Evolutionary conservation across 2,888 invertebrate genomes (phyloP).

Genomic region (Pharmacophagus antenor): DNA sequence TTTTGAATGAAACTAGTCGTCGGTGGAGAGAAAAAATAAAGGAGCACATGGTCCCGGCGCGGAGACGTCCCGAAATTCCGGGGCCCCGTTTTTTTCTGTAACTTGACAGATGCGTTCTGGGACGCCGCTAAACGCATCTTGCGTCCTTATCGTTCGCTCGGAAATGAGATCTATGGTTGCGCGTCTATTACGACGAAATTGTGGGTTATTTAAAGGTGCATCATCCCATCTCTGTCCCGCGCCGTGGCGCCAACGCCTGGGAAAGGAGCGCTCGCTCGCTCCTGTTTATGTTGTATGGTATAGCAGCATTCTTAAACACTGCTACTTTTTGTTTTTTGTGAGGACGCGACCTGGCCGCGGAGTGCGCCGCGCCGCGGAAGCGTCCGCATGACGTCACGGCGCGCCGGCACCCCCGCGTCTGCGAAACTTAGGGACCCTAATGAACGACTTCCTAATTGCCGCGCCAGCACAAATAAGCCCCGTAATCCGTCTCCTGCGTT

Average conservation of each 20-base stretch:
- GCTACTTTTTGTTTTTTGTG: conserved; percentile 59
- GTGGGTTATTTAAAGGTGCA: conserved; percentile 74
- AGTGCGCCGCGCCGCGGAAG: conserved; percentile 48
- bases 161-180: conserved; percentile 66
- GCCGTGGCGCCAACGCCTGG: conserved; percentile 66
- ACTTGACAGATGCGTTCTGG: conserved; percentile 79
- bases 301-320: conserved; percentile 65
- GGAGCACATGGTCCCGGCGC: conserved; percentile 67
- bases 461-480: conserved; percentile 72
- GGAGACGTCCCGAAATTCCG: conserved; percentile 77
- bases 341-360: conserved; percentile 33
- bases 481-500: conserved; percentile 63
- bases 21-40: conserved; percentile 65
- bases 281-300: conserved; percentile 65
- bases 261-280: conserved; percentile 59
- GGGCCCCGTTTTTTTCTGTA: conserved; percentile 69
- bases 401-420: conserved; percentile 77
- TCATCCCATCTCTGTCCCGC: conserved; percentile 70
- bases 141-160: conserved; percentile 70
- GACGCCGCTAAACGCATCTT: conserved; percentile 77
- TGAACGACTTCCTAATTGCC: conserved; percentile 81
- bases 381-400: conserved; percentile 63
- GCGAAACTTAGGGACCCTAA: conserved; percentile 80
- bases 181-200: conserved; percentile 64
- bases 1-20: conserved; percentile 77